Evolutionary conservation across 2,113 vertebrate species (phyloP), one percentile per base, ranked within the genome.

Genomic region (Acinonyx jubatus): DNA sequence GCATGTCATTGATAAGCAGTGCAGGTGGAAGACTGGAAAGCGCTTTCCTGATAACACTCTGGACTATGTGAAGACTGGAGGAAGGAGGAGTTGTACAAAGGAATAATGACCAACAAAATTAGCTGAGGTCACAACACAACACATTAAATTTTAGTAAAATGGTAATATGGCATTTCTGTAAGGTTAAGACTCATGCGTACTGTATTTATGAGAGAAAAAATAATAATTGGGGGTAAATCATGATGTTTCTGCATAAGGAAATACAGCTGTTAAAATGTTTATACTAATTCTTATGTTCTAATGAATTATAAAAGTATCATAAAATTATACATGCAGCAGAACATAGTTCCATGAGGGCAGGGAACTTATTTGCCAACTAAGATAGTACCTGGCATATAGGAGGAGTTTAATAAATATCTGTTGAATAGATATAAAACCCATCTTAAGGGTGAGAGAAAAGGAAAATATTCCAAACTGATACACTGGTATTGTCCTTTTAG

Each of bases 61-160:
- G 4, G 38, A 82, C 31, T 76, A 3, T 41, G 38, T 79, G 27
- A 91, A 38, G 50, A 84, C 11, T 50, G 25, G 36, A 23, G 15
- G n/a, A 15, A 45, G 61, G 29, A 45, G 1, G 13, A 82, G 7
- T 7, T 66, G 15, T 80, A 9, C 50, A 96, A 29, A 13, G 23
- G 25, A 78, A 83, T 66, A 61, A 91, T 41, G 33, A 84, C 11
- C 29, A 55, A 84, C 19, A 74, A 78, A 82, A 92, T 73, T 57
- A 83, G 68, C 41, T 68, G 65, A 84, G 2, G 14, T 69, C 19
- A 69, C 52, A 65, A 85, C 18, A 89, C 50, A 95, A 91, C 41
- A 95, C 16, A 89, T 50, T 91, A 93, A 93, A 88, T 73, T 93
- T 96, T 55, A 69, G 82, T 87, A 73, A 82, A 82, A 81, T 6